Evolutionary conservation across 1,140 invertebrate genomes (phyloP), one percentile per base, ranked within the genome.

Genomic region (Heliconius congener): DNA sequence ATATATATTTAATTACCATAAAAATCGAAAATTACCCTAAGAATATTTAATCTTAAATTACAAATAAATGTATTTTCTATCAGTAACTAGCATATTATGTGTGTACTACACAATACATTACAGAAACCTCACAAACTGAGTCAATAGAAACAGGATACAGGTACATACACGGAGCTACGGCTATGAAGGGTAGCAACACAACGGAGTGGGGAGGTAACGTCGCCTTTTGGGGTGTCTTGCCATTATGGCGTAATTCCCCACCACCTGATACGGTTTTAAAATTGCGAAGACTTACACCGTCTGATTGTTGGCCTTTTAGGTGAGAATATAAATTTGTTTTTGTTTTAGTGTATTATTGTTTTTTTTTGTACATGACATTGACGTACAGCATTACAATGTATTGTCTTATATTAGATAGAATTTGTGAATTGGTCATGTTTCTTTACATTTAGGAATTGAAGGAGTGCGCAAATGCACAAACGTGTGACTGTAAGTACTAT

Each of bases 231-330:
- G 93, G 93, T 6, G 72, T 93, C 3, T 78, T 93, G 34, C 93
- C 93, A 5, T 74, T 93, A 71, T 93, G 91, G 90, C 84, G 84
- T 16, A 82, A 87, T 30, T 76, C 89, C 23, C 88, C 87, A 16
- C 86, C 91, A 18, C 86, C 88, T 0, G 81, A 88, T 75, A 90
- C 82, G 0, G 79, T 93, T n/a, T 82, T 94, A 8, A 76, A 88
- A 6, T 76, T 86, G 27, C 85, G 88, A 76, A 81, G 80, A 76
- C 86, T 88, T 30, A 86, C 84, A n/a, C 91, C 89, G 30, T 85
- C 89, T 2, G 92, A 94, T 79, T 94, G 93, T 78, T 94, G 93
- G 93, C 89, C 93, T 76, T 89, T 94, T 81, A 90, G 86, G 93
- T 94, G 84, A 80, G 71, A 55, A 78, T 66, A 16, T 5, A 2